Evolutionary conservation across 2,888 invertebrate genomes (phyloP).

Genomic region (Chaetoderma sp.): DNA sequence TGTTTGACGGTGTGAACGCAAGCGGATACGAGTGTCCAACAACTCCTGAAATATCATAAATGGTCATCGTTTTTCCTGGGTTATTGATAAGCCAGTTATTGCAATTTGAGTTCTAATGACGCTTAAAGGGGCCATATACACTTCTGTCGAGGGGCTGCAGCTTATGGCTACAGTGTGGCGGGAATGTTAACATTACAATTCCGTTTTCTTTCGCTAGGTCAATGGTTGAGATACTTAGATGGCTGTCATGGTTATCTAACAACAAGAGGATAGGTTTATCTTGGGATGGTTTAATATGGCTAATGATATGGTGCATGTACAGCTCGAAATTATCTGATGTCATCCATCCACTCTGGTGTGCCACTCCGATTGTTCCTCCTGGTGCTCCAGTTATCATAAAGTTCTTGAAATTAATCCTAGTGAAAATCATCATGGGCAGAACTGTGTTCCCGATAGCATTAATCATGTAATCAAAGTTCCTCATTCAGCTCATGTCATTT

Average conservation of each 20-base stretch:
- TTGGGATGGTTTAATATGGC: conserved; percentile 8
- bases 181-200: conserved; percentile 7
- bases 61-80: conserved; percentile 59
- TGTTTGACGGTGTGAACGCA: conserved; percentile 26
- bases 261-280: conserved; percentile 9
- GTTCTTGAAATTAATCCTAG: no score
- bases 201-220: conserved; percentile 19
- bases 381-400: no score
- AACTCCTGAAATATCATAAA: no score
- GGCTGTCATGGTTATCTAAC: conserved; percentile 24
- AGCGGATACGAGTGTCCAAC: no score
- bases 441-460: no score
- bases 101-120: conserved; percentile 50
- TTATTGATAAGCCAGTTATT: conserved; percentile 55
- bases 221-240: conserved; percentile 14
- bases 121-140: conserved; percentile 55
- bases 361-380: no score
- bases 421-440: no score
- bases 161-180: conserved; percentile 9
- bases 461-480: no score
- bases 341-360: conserved; percentile 28
- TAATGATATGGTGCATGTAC: conserved; percentile 15
- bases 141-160: conserved; percentile 38
- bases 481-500: no score
- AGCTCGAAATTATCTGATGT: conserved; percentile 10